Evolutionary conservation across 30 jellyfish, hydroid and myxozoan genomes (phyloP), one percentile per base, ranked within the genome.

Genomic region (Clytia hemisphaerica): DNA sequence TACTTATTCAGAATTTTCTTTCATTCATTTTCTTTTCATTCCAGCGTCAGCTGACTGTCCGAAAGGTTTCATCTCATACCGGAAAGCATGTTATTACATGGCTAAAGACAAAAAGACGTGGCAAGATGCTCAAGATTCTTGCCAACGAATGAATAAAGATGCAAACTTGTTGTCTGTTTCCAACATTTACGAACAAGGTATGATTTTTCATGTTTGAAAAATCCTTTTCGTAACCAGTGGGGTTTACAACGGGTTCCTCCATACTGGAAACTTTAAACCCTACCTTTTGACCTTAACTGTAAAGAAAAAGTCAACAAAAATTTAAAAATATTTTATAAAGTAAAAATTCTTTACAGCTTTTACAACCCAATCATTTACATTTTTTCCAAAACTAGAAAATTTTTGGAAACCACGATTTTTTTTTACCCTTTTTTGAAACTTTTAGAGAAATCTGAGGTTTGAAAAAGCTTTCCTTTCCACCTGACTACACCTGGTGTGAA

Each of bases 131-230:
- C 71, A 25, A 18, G 75, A 57, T 28, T 7, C 47, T 38, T 80
- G 93, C 58, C 44, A 76, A 15, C 61, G 35, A 37, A 93, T 61
- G 22, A 53, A 72, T 72, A 37, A 75, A 0, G 61, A 65, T 21
- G 47, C 81, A 21, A 83, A 87, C 40, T 85, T 87, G 30, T 83
- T 71, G 31, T 72, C 93, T 40, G 42, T 87, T 6, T 94, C 79
- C 37, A 38, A 48, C 40, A 26, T 59, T 1, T 73, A 46, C 55
- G 97, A 87, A 37, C 80, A 84, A 87, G 97, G 97, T 87, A 48
- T n/a, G 61, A 16, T 77, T 19, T 1, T 1, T 22, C n/a, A 15
- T 22, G 29, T 6, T 16, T 31, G 24, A 33, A 6, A 24, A 5
- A n/a, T 64, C 9, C 32, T 16, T 7, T 59, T 15, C 25, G 14